Conservation (phyloP, 2,113 vertebrate species). For the Gobio gobio region DNA sequence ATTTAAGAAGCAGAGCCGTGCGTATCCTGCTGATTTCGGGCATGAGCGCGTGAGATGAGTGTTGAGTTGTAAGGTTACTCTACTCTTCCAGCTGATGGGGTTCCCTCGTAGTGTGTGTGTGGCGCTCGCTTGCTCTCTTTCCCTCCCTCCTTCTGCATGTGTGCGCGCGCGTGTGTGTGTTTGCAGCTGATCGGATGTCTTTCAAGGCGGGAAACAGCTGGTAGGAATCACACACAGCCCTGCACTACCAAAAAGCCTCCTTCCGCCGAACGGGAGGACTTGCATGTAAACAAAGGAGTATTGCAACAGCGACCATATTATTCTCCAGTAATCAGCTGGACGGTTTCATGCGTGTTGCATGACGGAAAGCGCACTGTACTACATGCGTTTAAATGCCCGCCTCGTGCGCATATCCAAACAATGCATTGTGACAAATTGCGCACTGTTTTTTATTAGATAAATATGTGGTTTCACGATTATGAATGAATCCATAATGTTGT, state of each 20-base stretch:
- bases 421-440: too few species aligned
- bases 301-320: conserved; percentile 65
- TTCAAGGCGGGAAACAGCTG: conserved; percentile 99
- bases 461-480: too few species aligned
- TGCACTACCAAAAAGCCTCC: conserved; percentile 82
- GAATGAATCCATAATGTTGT: neutral
- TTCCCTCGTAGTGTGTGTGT: conserved; percentile 81
- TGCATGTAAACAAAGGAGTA: conserved; percentile 94
- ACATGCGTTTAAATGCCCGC: neutral
- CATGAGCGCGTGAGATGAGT: conserved; percentile 68
- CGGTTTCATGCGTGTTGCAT: neutral
- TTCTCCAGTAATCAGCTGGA: conserved; percentile 50
- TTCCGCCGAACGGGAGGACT: conserved; percentile 80
- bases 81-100: conserved; percentile 84
- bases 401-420: neutral
- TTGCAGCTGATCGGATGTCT: conserved; percentile 91
- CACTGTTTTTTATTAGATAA: neutral
- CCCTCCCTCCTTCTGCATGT: conserved; percentile 74
- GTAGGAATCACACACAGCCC: conserved; percentile 82
- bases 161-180: conserved; percentile 76
- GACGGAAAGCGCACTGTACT: neutral
- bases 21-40: conserved; percentile 43
- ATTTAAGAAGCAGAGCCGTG: conserved; percentile 25
- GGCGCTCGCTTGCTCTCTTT: conserved; percentile 69
- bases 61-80: conserved; percentile 82